phyloP scores from a whole-genome alignment of 2,888 invertebrate genomes.

The Andricus quercusramuli region DNA sequence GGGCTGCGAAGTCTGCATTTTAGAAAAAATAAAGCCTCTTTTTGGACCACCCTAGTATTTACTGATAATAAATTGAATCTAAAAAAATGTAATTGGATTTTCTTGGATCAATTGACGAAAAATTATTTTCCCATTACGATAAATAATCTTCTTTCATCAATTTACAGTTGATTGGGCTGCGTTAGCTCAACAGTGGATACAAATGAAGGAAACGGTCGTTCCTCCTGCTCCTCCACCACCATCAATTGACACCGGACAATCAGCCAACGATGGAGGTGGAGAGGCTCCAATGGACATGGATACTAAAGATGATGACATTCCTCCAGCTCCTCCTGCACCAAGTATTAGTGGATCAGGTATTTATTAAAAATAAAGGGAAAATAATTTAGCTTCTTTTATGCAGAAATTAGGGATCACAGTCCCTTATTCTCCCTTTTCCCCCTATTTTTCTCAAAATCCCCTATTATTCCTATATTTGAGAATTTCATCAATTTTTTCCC shows the following conservation, averaged over 20 bases:
- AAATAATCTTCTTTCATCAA: conserved; percentile 9
- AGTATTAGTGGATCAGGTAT: conserved; percentile 75
- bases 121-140: background rate
- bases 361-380: background rate
- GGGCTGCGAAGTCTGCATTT: too few relatives aligned
- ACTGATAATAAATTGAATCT: background rate
- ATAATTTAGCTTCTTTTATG: background rate
- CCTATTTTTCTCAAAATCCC: too few relatives aligned
- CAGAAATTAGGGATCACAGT: background rate
- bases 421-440: too few relatives aligned
- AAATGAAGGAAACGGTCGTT: conserved; percentile 91
- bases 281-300: conserved; percentile 95
- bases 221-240: conserved; percentile 83
- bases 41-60: too few relatives aligned
- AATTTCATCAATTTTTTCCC: too few relatives aligned
- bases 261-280: conserved; percentile 84
- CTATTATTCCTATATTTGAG: too few relatives aligned
- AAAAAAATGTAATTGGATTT: background rate
- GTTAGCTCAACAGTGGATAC: conserved; percentile 98
- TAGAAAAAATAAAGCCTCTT: too few relatives aligned
- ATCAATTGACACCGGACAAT: conserved; percentile 71
- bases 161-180: conserved; percentile 95
- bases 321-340: conserved; percentile 77
- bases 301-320: conserved; percentile 82
- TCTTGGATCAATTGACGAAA: background rate